phyloP scores from a whole-genome alignment of 92 coral and sea anemone genomes.

The Plumapathes pennacea region DNA sequence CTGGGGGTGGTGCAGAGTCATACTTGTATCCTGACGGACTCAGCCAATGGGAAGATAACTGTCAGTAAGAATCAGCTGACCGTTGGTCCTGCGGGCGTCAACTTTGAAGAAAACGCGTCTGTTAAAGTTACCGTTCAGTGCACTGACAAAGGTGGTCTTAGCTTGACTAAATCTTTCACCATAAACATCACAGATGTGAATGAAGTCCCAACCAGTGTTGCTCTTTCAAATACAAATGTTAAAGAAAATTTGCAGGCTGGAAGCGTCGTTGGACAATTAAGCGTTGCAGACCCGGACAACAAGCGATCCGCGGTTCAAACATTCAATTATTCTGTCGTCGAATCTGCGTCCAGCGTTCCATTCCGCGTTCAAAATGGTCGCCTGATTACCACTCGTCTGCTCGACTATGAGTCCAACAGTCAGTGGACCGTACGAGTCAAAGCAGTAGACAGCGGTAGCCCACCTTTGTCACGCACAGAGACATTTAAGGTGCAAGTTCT shows the following conservation, averaged over 20 bases:
- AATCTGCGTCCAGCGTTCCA: constrained; percentile 47
- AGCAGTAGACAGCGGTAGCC: constrained; percentile 70
- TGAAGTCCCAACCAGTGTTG: constrained; percentile 73
- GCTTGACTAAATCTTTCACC: constrained; percentile 42
- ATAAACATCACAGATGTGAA: constrained; percentile 69
- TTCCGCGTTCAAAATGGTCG: constrained; percentile 51
- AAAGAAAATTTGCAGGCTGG: constrained; percentile 58
- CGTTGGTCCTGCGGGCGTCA: constrained; percentile 72
- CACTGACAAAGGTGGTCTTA: constrained; percentile 65
- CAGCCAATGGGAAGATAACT: constrained; percentile 68
- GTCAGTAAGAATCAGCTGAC: constrained; percentile 46
- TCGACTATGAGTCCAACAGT: constrained; percentile 67
- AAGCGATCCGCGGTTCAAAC: constrained; percentile 46
- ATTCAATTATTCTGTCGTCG: constrained; percentile 38
- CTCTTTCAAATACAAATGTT: constrained; percentile 49
- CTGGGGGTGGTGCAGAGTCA: constrained; percentile 61
- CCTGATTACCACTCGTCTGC: constrained; percentile 57
- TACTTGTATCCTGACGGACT: constrained; percentile 57
- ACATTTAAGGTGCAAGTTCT: constrained; percentile 59
- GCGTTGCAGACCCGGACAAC: constrained; percentile 82
- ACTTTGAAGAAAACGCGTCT: constrained; percentile 57
- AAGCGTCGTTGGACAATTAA: constrained; percentile 53
- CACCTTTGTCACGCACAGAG: constrained; percentile 44
- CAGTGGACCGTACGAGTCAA: constrained; percentile 69
- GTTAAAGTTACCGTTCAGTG: constrained; percentile 66